Percentiles rank a stretch among this genome's conserved stretches.
These are phyloP conservation scores for Nasonia giraulti DNA, from an alignment of 1,140 invertebrate species.

Conservation along the genomic window DNA sequence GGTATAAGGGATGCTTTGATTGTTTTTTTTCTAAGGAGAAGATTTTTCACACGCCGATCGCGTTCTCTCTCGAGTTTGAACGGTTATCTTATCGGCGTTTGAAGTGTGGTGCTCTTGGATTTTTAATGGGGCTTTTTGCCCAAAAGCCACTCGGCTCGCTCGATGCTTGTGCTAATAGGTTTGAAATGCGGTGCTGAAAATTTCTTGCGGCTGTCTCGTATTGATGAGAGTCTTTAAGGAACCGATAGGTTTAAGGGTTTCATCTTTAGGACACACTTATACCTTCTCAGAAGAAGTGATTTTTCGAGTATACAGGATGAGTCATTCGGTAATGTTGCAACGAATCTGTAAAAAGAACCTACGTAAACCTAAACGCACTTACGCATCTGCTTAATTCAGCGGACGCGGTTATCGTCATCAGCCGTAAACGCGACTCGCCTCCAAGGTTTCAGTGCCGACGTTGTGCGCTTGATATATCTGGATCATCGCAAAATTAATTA, in stretches of 20 bases:
- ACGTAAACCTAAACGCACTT: too few relatives aligned
- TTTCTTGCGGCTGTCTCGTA: background rate
- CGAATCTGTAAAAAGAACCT: too few relatives aligned
- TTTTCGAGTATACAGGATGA: background rate
- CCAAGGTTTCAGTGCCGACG: too few relatives aligned
- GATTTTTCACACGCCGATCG: background rate
- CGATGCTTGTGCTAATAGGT: slow-evolving; percentile 19
- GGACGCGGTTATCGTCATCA: too few relatives aligned
- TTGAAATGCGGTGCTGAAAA: background rate
- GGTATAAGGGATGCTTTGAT: background rate
- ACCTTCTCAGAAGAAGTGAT: background rate
- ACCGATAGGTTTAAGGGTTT: slow-evolving; percentile 3
- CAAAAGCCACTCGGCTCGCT: background rate
- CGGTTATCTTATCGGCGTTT: background rate
- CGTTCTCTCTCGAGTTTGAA: background rate
- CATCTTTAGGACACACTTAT: background rate
- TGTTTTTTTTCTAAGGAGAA: background rate
- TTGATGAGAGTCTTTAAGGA: background rate
- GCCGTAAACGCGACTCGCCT: too few relatives aligned
- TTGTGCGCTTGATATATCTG: background rate
- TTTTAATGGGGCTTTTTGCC: background rate
- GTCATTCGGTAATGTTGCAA: background rate
- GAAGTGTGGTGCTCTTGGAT: background rate
- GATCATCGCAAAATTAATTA: slow-evolving; percentile 36
- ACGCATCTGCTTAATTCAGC: too few relatives aligned